These are phyloP conservation scores for Pelobates cultripes DNA, from an alignment of 2,797 vertebrate genomes.

Conservation along the genomic window DNA sequence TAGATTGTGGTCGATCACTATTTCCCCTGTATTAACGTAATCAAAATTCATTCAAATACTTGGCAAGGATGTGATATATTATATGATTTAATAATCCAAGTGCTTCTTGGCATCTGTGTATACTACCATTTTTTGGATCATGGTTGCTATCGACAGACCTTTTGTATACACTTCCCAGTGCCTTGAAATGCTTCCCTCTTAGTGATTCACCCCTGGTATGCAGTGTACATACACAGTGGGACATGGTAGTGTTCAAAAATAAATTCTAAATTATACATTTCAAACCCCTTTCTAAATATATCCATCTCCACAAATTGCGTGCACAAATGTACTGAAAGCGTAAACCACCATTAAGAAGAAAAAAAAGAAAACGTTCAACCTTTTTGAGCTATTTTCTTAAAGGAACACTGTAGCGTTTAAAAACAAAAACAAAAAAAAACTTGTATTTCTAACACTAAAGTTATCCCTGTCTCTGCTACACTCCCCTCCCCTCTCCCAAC, in stretches of 20 bases:
- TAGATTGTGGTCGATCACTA: not conserved
- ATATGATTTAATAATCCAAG: constrained; percentile 4
- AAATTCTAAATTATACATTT: constrained; percentile 7
- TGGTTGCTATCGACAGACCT: not conserved
- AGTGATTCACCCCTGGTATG: constrained; percentile 8
- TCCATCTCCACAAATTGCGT: not conserved
- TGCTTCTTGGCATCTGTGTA: not conserved
- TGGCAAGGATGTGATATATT: not conserved
- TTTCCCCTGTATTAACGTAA: not conserved
- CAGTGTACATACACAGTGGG: constrained; percentile 7
- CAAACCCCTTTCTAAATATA: constrained; percentile 10
- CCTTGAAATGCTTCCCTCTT: constrained; percentile 13
- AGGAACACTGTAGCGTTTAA: no score
- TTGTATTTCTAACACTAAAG: no score
- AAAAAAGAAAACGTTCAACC: not conserved
- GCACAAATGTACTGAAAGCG: not conserved
- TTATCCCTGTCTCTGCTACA: no score
- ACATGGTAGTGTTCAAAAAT: constrained; percentile 18
- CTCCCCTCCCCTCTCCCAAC: no score
- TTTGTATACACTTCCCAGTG: constrained; percentile 46
- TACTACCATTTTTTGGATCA: constrained; percentile 1
- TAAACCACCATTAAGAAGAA: not conserved
- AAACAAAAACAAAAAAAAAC: no score
- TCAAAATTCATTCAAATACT: constrained; percentile 4
- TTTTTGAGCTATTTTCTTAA: not conserved